These are phyloP conservation scores for Eublepharis macularius DNA, from an alignment of 2,113 vertebrate genomes.

Conservation along the genomic window DNA sequence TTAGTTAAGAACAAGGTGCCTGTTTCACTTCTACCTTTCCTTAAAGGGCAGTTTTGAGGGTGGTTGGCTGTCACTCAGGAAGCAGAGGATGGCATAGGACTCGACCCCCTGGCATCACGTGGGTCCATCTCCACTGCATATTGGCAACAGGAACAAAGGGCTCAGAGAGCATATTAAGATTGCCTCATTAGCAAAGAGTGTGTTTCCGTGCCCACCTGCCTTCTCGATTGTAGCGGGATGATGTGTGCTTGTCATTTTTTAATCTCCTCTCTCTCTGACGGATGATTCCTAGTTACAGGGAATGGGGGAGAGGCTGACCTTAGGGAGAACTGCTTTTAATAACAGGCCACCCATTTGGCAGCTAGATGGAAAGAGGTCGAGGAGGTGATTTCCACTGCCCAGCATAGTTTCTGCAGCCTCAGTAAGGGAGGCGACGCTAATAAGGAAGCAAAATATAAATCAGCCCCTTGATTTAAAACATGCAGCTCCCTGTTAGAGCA, in stretches of 20 bases:
- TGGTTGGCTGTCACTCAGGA: no score
- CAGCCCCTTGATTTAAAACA: neutral
- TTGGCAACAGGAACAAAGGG: no score
- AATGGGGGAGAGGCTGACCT: neutral
- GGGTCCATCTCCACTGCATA: no score
- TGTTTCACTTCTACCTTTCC: no score
- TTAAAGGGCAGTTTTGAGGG: no score
- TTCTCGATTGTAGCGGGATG: neutral
- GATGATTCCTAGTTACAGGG: neutral
- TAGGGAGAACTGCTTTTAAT: neutral
- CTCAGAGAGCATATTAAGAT: neutral
- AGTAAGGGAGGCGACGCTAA: neutral
- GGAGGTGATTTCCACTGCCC: neutral
- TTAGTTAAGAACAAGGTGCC: no score
- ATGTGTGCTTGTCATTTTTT: neutral
- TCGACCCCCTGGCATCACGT: no score
- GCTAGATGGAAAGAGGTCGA: neutral
- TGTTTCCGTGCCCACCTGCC: neutral
- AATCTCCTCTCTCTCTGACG: neutral
- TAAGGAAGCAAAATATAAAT: neutral
- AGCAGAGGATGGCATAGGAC: no score
- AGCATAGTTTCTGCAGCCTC: neutral
- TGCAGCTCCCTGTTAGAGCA: neutral
- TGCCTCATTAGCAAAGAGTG: neutral
- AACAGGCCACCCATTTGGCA: neutral